Conservation (phyloP, 2,888 invertebrate genomes). For the Gortyna flavago region DNA sequence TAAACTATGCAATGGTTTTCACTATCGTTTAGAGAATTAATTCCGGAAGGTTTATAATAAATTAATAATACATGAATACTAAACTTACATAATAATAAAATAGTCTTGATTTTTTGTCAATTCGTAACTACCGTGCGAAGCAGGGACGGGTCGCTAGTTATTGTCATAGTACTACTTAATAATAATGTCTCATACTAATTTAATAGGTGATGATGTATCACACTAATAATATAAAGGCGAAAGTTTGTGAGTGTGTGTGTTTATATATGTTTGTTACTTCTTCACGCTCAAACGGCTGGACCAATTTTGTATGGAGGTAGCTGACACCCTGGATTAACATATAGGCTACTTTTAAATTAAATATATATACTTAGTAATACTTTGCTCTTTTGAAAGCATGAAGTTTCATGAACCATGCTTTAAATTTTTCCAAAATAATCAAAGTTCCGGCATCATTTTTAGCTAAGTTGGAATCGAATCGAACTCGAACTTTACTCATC, state of each 20-base stretch:
- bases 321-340: too few species aligned
- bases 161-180: background rate
- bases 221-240: too few species aligned
- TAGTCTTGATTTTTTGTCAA: background rate
- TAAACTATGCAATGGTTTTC: background rate
- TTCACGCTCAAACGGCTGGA: too few species aligned
- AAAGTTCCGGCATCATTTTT: background rate
- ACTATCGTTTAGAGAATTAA: background rate
- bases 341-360: too few species aligned
- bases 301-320: too few species aligned
- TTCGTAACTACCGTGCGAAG: background rate
- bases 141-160: background rate
- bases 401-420: background rate
- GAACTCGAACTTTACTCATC: conserved; percentile 12
- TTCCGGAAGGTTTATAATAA: background rate
- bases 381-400: conserved; percentile 6
- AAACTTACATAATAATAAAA: background rate
- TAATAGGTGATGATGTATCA: background rate
- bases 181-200: background rate
- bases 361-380: background rate
- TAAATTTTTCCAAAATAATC: background rate
- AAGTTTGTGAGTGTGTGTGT: too few species aligned
- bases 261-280: too few species aligned
- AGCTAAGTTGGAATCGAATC: background rate
- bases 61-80: background rate